Evolutionary conservation across 2,113 vertebrate genomes (phyloP).

Genomic region (Synchiropus splendidus): DNA sequence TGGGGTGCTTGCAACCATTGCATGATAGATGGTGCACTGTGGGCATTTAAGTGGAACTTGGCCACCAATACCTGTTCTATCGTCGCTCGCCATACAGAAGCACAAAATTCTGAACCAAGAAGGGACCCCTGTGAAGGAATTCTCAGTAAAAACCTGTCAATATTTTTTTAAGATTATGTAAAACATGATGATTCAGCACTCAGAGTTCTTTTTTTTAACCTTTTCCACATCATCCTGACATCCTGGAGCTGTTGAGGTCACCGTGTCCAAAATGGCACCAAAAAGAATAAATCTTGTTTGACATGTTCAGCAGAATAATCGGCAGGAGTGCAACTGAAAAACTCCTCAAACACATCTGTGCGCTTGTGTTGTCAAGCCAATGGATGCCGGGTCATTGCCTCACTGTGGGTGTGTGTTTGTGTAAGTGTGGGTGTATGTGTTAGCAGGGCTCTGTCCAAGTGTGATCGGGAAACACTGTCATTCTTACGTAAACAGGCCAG

Average conservation of each 20-base stretch:
- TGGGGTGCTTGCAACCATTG: no score
- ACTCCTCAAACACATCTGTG: conserved; percentile 6
- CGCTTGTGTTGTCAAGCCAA: conserved; percentile 25
- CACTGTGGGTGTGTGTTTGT: conserved; percentile 33
- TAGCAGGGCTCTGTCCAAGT: conserved; percentile 32
- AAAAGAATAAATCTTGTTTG: no score
- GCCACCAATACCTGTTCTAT: no score
- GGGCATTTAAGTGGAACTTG: no score
- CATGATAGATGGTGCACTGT: no score
- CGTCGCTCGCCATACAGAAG: no score
- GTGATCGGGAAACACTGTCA: conserved; percentile 57
- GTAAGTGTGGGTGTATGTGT: conserved; percentile 32
- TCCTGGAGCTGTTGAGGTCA: neutral
- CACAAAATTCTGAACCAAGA: no score
- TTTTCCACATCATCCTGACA: neutral
- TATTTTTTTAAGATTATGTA: no score
- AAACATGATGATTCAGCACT: no score
- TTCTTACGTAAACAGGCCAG: conserved; percentile 47
- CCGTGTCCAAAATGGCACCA: no score
- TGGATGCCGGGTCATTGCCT: conserved; percentile 55
- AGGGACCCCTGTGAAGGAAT: no score
- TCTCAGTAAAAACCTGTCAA: no score
- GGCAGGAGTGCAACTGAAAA: conserved; percentile 6
- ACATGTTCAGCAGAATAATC: neutral
- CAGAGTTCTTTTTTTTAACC: neutral